Base-by-base conservation (phyloP, 2,797 vertebrate species). In the Pipistrellus kuhlii region DNA sequence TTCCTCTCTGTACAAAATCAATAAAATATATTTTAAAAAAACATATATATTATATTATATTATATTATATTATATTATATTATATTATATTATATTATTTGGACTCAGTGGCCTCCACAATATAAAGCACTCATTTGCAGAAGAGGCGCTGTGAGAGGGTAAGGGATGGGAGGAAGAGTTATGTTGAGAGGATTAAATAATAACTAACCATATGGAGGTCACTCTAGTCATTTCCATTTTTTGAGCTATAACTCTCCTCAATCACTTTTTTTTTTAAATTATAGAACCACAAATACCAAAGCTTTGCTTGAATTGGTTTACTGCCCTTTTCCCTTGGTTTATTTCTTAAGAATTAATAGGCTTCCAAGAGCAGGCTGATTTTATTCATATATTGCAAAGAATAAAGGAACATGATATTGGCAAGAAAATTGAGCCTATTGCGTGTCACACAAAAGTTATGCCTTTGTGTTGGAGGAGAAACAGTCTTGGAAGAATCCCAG, bases 151-250 rank as follows among this genome's bases (percentile, higher is more conserved):
- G 4, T 83, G 13, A 71, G 27, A 25, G 14, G 21, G 6, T 1
- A 8, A 20, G 44, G 44, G 41, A 66, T 53, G 48, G 8, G 30
- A 83, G 59, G 71, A 8, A 66, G 11, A 35, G 35, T 13, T 32
- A 20, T 78, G 30, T 48, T 87, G 27, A 85, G 41, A 84, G 46
- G n/a, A 78, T 82, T 69, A 88, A 68, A 23, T 85, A 32, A n/a
- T 13, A 57, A 23, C 21, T 93, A 83, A 84, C 27, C 23, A 17
- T 32, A 15, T 72, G 57, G 55, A 80, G n/a, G 14, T 69, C 86
- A 88, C 2, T 88, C 69, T 77, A 21, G 62, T 41, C 72, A 68
- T 94, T 95, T 82, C 81, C 14, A 53, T 76, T 96, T 94, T 88
- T 92, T 51, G 23, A 90, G 38, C 41, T 93, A 27, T 93, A 30